Base-by-base conservation (phyloP, 2,797 vertebrate genomes). In the Lates japonicus region DNA sequence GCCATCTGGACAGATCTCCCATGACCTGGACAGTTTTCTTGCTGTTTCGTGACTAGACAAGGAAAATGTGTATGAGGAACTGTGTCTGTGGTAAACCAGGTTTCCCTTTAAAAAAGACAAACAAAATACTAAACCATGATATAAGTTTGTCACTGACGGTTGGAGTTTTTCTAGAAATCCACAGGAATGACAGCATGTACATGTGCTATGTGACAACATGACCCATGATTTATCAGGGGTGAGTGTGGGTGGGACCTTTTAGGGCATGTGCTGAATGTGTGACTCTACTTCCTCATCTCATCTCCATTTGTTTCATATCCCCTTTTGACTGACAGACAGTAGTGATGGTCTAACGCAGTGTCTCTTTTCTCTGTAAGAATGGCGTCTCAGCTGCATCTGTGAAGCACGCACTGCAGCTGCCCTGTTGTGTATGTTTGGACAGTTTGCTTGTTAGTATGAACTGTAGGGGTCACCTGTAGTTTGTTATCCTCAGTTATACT, bases 271-370 rank as follows among this genome's bases (percentile, higher is more conserved):
- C 91, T 90, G 86, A 89, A 85, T 92, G 91, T 89, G 82, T 95
- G 93, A 94, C 90, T 92, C 83, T 79, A 94, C 92, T 95, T 95
- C 94, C 92, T 92, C 92, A 89, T 94, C 82, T 83, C 42, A 67
- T 65, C 82, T 80, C 59, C 66, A 67, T 52, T 81, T 31, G 78
- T 92, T 90, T 93, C 93, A 91, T 80, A 92, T 94, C 94, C 92
- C 91, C 92, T 93, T 94, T 94, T 92, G 80, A 77, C 61, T 46
- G 64, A 76, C 82, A 74, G 79, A 66, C 85, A 70, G 62, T 71
- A 73, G 86, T 78, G 74, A 80, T 57, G 65, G 48, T 64, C 80
- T 74, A 70, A n/a, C 3, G 41, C 57, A 64, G 80, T 59, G 51
- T 80, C 6, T 72, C 44, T 71, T 82, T 69, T 79, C 61, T 86